Conservation (phyloP, 2,888 invertebrate species). For the Toxonevra muliebris region DNA sequence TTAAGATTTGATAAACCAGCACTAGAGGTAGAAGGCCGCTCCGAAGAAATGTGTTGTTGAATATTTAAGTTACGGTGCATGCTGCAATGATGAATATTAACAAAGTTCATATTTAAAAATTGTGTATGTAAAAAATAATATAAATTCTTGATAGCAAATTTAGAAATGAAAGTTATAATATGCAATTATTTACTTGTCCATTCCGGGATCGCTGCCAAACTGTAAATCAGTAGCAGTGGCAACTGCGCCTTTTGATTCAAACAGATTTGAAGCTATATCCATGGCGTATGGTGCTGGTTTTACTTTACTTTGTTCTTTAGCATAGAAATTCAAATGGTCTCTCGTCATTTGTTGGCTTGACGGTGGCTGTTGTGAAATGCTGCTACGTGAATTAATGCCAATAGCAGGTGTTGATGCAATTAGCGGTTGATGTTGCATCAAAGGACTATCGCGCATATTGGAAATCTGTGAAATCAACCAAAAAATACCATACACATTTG, state of each 20-base stretch:
- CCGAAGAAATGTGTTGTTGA: slow-evolving; percentile 12
- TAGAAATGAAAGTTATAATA: not conserved
- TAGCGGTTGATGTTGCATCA: slow-evolving; percentile 40
- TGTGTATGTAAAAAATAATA: not conserved
- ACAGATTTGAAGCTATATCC: too few species aligned
- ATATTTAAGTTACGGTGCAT: slow-evolving; percentile 59
- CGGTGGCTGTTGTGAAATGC: slow-evolving; percentile 7
- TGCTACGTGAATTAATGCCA: slow-evolving; percentile 27
- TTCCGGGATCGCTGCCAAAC: too few species aligned
- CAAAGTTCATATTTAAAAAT: not conserved
- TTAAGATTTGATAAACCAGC: slow-evolving; percentile 46
- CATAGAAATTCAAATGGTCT: slow-evolving; percentile 47
- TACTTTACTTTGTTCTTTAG: not conserved
- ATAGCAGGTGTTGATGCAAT: slow-evolving; percentile 44
- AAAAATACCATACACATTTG: too few species aligned
- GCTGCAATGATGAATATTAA: slow-evolving; percentile 40
- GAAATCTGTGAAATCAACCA: slow-evolving; percentile 1
- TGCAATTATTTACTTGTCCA: too few species aligned
- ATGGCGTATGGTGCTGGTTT: too few species aligned
- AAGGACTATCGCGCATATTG: slow-evolving; percentile 39
- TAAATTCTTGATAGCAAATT: not conserved
- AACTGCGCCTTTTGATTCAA: too few species aligned
- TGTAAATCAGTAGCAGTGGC: too few species aligned
- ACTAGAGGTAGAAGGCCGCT: slow-evolving; percentile 34
- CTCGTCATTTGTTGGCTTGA: too few species aligned